Percentiles rank a stretch among this genome's conserved stretches.
phyloP scores from a whole-genome alignment of 2,888 invertebrate species.

The Apocheima hispidaria region DNA sequence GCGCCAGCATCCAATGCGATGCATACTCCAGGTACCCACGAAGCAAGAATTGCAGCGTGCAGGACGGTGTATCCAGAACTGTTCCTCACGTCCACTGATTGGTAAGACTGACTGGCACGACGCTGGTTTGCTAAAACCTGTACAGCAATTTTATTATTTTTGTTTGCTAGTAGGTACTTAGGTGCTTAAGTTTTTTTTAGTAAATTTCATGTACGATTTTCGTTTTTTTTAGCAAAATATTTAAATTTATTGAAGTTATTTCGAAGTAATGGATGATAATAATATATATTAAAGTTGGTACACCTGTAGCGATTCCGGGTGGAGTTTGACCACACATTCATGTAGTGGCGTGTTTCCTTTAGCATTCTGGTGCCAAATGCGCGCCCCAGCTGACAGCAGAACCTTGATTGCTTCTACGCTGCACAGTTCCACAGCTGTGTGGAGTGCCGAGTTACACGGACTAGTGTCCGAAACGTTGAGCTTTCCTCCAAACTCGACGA shows the following conservation, averaged over 20 bases:
- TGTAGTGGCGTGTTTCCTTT: constrained; percentile 48
- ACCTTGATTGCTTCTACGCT: constrained; percentile 35
- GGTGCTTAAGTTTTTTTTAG: no score
- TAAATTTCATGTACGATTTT: background rate
- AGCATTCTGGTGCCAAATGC: constrained; percentile 28
- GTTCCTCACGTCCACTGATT: constrained; percentile 40
- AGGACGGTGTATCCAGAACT: constrained; percentile 61
- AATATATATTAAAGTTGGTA: background rate
- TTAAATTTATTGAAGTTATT: background rate
- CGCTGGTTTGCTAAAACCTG: constrained; percentile 37
- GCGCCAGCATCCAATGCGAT: constrained; percentile 78
- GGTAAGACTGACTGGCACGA: constrained; percentile 7
- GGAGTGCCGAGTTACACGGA: constrained; percentile 34
- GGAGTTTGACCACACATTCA: constrained; percentile 43
- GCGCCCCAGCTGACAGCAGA: constrained; percentile 40
- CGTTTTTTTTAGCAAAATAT: background rate
- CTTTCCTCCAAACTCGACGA: constrained; percentile 17
- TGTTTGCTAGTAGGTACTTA: background rate
- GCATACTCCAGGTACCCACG: constrained; percentile 75
- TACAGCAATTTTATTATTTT: constrained; percentile 30
- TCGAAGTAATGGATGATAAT: background rate
- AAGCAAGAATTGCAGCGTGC: constrained; percentile 69
- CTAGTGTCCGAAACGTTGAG: background rate
- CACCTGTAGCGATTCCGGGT: constrained; percentile 47
- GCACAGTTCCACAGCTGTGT: constrained; percentile 48